Percentiles rank a stretch among this genome's conserved stretches.
These are phyloP conservation scores for Ormyrus nitidulus DNA, from an alignment of 2,888 invertebrate genomes.

Conservation along the genomic window DNA sequence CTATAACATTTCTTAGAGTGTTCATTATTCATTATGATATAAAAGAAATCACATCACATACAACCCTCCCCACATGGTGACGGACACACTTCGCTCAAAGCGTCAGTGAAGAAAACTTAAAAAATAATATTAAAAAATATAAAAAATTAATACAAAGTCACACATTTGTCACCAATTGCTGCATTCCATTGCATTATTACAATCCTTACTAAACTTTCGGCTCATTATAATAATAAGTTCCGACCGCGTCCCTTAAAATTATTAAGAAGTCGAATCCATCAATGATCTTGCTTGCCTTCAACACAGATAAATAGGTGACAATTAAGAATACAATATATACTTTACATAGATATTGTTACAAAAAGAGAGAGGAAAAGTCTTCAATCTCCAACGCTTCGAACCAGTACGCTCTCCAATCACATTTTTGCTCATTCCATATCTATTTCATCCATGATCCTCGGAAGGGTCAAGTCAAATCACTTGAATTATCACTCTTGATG, in stretches of 20 bases:
- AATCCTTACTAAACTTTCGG: slow-evolving; percentile 18
- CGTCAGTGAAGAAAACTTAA: slow-evolving; percentile 56
- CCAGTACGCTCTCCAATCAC: slow-evolving; percentile 56
- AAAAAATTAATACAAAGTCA: slow-evolving; percentile 56
- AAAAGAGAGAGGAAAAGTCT: slow-evolving; percentile 56
- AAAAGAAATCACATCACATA: slow-evolving; percentile 76
- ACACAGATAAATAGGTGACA: slow-evolving; percentile 32
- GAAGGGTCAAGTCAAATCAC: slow-evolving; percentile 73
- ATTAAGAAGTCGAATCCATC: slow-evolving; percentile 61
- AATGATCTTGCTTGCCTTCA: slow-evolving; percentile 55
- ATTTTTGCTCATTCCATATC: slow-evolving; percentile 45
- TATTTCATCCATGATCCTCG: slow-evolving; percentile 58
- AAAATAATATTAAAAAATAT: slow-evolving; percentile 54
- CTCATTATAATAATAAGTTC: slow-evolving; percentile 69
- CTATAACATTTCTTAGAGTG: slow-evolving; percentile 75
- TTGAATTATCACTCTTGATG: slow-evolving; percentile 73
- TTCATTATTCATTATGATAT: slow-evolving; percentile 74
- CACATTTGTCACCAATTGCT: slow-evolving; percentile 33
- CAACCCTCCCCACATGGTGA: slow-evolving; percentile 67
- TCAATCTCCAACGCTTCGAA: slow-evolving; percentile 56
- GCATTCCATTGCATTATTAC: too few species aligned
- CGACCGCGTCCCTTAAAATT: slow-evolving; percentile 72
- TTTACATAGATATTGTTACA: slow-evolving; percentile 51
- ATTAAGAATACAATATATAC: slow-evolving; percentile 34
- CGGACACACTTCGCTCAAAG: slow-evolving; percentile 58